Evolutionary conservation across 2,888 invertebrate genomes (phyloP).

Genomic region (Lamproptera curius): DNA sequence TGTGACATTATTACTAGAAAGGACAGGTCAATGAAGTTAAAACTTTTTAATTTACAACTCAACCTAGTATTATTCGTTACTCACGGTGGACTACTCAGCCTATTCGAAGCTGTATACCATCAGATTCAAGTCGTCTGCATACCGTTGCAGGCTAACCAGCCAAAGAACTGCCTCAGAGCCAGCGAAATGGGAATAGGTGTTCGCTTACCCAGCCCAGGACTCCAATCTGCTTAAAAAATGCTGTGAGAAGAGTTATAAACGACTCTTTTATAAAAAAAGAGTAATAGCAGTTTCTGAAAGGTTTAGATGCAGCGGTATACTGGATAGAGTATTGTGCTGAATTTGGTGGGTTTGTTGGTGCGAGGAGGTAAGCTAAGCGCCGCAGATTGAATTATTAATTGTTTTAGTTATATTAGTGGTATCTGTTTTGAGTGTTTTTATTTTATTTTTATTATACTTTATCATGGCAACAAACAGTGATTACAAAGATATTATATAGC

Average conservation of each 20-base stretch:
- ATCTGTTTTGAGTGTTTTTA: too few species aligned
- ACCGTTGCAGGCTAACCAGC: conserved; percentile 64
- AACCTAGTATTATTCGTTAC: conserved; percentile 60
- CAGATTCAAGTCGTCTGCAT: conserved; percentile 59
- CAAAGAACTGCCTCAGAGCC: conserved; percentile 41
- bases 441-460: too few species aligned
- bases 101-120: conserved; percentile 54
- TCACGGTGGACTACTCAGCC: conserved; percentile 59
- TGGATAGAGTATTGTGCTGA: conserved; percentile 63
- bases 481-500: too few species aligned
- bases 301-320: conserved; percentile 53
- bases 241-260: conserved; percentile 40
- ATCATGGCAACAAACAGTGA: too few species aligned
- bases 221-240: conserved; percentile 42
- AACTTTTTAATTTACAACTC: conserved; percentile 46
- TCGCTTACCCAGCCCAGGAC: conserved; percentile 38
- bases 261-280: conserved; percentile 44
- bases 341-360: conserved; percentile 19
- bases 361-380: too few species aligned
- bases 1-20: neutral
- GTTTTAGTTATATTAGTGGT: too few species aligned
- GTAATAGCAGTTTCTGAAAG: conserved; percentile 42
- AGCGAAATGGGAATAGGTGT: conserved; percentile 44
- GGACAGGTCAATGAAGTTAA: neutral
- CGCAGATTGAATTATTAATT: too few species aligned